Evolutionary conservation across 2,888 invertebrate genomes (phyloP).

Genomic region (Rhimphoctona megacephalus): DNA sequence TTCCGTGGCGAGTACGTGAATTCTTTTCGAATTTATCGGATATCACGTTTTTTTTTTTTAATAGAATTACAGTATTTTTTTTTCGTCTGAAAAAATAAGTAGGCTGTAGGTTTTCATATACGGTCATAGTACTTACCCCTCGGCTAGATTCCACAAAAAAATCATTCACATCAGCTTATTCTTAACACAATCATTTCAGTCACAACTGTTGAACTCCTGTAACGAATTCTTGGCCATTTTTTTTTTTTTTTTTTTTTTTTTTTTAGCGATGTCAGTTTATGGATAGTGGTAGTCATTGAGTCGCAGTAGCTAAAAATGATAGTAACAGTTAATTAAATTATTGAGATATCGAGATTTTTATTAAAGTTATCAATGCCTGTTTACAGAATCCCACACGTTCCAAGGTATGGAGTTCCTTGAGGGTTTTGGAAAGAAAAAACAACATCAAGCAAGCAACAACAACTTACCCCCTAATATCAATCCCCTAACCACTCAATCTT

Average conservation of each 20-base stretch:
- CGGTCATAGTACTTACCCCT: constrained; percentile 11
- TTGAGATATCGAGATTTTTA: neutral
- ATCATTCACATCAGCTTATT: constrained; percentile 4
- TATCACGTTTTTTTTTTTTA: neutral
- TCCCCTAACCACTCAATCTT: constrained; percentile 81
- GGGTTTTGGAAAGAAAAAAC: constrained; percentile 84
- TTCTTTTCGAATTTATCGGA: constrained; percentile 22
- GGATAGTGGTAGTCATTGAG: neutral
- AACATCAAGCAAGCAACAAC: constrained; percentile 72
- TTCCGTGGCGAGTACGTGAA: constrained; percentile 61
- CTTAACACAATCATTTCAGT: neutral
- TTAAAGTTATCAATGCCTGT: neutral
- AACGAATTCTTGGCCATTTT: neutral
- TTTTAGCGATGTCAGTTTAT: neutral
- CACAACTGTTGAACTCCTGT: neutral
- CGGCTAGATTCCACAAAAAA: constrained; percentile 55
- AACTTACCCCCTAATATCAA: constrained; percentile 80
- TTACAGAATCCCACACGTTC: constrained; percentile 81
- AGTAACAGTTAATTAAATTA: neutral
- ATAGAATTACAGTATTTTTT: neutral
- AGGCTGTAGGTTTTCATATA: constrained; percentile 13
- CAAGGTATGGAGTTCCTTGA: constrained; percentile 85
- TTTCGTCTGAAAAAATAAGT: neutral
- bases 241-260: constrained; percentile 1
- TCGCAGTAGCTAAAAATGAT: constrained; percentile 1